Evolutionary conservation across 2,797 vertebrate genomes (phyloP), one percentile per base, ranked within the genome.

Genomic region (Uromys caudimaculatus): DNA sequence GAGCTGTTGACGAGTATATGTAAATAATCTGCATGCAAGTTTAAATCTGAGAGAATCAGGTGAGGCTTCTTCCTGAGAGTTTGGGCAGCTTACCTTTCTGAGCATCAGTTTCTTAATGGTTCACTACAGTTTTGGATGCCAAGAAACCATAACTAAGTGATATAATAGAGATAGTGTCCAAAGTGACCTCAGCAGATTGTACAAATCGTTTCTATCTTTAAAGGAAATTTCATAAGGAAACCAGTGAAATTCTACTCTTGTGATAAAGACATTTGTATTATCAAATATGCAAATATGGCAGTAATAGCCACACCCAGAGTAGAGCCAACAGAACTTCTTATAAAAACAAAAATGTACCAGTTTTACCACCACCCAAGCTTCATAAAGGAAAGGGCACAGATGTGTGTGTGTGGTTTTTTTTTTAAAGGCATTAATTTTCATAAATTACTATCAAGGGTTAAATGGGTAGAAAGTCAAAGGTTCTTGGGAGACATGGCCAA

Each of bases 171-270:
- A n/a, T 13, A 35, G 7, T 41, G 54, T 47, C 44, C 84, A 81
- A 82, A 77, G 60, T 86, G 24, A 86, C 81, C 76, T 88, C 64
- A 64, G 52, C 19, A 41, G 6, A 3, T 75, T 86, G 41, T 1
- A 29, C 4, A 73, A 93, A 71, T 44, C 85, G 24, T 23, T 9
- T 91, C 52, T 35, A 60, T 73, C 27, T 91, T 91, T 79, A 8
- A 85, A 64, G 82, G 38, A 83, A 79, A 76, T 47, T 62, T 23
- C 71, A 75, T 67, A 95, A 60, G 32, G 44, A 85, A 95, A 92
- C 54, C 90, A 0, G 12, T 41, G 32, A 96, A 89, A 2, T 91
- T 78, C 44, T 82, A 54, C 8, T 82, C 6, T 6, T 82, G 38
- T 11, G 44, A 71, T 88, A 85, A 24, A n/a, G 58, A 38, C 76